phyloP scores from a whole-genome alignment of 2,888 invertebrate species.

The Kryphioiulus occultus region DNA sequence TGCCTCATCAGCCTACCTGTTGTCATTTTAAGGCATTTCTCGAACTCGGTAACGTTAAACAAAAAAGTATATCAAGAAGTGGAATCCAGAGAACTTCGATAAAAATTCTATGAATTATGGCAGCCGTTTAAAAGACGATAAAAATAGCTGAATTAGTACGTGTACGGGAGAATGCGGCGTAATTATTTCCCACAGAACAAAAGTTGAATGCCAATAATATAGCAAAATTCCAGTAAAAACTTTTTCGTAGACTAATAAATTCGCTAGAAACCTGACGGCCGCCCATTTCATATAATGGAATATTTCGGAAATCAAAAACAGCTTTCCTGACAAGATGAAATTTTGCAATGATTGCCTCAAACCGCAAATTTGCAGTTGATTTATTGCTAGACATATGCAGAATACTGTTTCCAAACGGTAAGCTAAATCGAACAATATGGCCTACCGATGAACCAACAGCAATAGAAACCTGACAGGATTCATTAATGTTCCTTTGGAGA shows the following conservation, averaged over 20 bases:
- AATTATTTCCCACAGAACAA: conserved; percentile 26
- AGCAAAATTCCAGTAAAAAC: neutral
- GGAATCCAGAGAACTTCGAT: neutral
- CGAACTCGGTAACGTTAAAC: neutral
- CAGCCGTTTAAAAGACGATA: neutral
- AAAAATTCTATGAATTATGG: neutral
- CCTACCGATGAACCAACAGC: no score
- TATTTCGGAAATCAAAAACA: neutral
- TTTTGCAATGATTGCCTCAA: neutral
- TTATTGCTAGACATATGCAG: neutral
- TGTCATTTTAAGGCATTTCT: conserved; percentile 8
- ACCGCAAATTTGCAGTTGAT: neutral
- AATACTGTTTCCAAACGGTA: no score
- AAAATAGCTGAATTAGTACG: neutral
- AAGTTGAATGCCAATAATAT: neutral
- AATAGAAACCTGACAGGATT: no score
- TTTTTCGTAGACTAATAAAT: neutral
- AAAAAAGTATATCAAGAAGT: neutral
- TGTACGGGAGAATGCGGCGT: neutral
- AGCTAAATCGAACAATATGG: no score
- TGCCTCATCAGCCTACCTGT: neutral
- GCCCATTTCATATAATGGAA: neutral
- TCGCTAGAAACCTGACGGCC: neutral
- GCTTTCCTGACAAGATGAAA: neutral
- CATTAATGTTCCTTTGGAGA: no score